These are phyloP conservation scores for Parazoanthus atlanticus DNA, from an alignment of 92 coral and sea anemone genomes.

Conservation along the genomic window DNA sequence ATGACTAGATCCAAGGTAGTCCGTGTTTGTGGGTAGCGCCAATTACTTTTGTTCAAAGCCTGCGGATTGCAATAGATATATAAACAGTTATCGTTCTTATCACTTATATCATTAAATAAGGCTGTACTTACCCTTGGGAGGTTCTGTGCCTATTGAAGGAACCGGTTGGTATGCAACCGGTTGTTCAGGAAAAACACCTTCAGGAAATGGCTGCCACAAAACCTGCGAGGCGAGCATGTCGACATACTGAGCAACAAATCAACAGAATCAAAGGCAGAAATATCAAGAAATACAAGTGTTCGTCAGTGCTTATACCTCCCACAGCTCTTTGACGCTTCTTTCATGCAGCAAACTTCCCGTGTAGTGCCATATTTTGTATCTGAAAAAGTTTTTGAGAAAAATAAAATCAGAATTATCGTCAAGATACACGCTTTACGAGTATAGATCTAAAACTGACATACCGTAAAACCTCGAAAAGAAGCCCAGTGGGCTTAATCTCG, in stretches of 20 bases:
- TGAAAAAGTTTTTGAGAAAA: constrained; percentile 35
- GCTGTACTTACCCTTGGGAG: background rate
- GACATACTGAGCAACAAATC: background rate
- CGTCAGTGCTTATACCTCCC: constrained; percentile 68
- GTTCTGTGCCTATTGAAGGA: constrained; percentile 37
- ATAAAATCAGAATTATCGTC: background rate
- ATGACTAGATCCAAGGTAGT: too few species aligned
- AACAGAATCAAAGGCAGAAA: background rate
- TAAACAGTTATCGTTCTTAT: too few species aligned
- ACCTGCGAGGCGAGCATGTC: constrained; percentile 57
- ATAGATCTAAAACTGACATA: too few species aligned
- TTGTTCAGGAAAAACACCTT: constrained; percentile 77
- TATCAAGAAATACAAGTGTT: background rate
- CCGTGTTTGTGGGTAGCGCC: too few species aligned
- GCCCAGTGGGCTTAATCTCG: too few species aligned
- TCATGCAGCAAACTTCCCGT: constrained; percentile 74
- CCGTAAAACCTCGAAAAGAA: too few species aligned
- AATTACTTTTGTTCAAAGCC: too few species aligned
- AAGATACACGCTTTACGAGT: too few species aligned
- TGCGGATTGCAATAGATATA: too few species aligned
- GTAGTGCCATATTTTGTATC: constrained; percentile 96
- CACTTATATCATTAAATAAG: background rate
- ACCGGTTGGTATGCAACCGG: constrained; percentile 59
- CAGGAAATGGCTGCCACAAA: constrained; percentile 85
- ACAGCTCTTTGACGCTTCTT: constrained; percentile 73